These are phyloP conservation scores for Rhadinocentrus ornatus DNA, from an alignment of 2,797 vertebrate species.

Conservation along the genomic window DNA sequence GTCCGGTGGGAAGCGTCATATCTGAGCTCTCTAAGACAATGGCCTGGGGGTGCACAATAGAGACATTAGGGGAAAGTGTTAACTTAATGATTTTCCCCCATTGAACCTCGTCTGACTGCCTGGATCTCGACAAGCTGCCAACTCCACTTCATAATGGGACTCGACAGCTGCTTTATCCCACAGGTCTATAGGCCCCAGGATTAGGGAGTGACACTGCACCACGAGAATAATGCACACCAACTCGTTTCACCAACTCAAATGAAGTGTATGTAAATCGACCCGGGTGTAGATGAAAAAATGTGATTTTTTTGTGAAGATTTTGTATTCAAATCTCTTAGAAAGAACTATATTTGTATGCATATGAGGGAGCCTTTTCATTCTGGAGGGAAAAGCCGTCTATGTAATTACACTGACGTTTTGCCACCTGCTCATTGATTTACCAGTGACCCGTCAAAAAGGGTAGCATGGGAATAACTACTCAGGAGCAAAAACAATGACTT, in stretches of 20 bases:
- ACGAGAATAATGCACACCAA: conserved; percentile 84
- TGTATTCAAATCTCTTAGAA: conserved; percentile 81
- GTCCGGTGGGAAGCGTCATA: conserved; percentile 85
- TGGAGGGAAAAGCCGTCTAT: conserved; percentile 82
- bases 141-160: conserved; percentile 88
- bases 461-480: conserved; percentile 94
- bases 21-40: conserved; percentile 86
- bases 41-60: conserved; percentile 83
- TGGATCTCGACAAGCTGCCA: conserved; percentile 89
- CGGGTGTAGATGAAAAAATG: conserved; percentile 79
- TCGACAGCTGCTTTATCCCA: conserved; percentile 90
- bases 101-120: conserved; percentile 89
- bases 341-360: conserved; percentile 85
- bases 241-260: conserved; percentile 86
- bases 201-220: conserved; percentile 88
- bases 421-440: conserved; percentile 98
- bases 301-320: conserved; percentile 80
- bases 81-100: conserved; percentile 94
- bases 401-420: conserved; percentile 97
- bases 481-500: conserved; percentile 75
- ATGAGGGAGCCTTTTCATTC: conserved; percentile 74
- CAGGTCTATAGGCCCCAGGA: conserved; percentile 87
- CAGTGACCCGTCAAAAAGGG: conserved; percentile 99
- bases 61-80: conserved; percentile 93
- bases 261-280: conserved; percentile 86